Conservation (phyloP, 2,888 invertebrate genomes). For the Crocallis elinguaria region DNA sequence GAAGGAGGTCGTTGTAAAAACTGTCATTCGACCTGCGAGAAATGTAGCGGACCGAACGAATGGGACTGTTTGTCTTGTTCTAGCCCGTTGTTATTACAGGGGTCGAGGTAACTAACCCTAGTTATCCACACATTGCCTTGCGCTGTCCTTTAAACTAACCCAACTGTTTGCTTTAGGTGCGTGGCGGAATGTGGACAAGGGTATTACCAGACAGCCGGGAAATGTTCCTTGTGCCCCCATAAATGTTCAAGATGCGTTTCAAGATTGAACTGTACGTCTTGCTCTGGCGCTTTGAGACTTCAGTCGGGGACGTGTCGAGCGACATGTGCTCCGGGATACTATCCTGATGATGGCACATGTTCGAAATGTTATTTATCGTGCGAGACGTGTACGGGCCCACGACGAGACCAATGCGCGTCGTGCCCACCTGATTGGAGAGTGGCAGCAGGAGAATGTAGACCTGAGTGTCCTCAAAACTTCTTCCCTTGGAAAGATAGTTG, state of each 20-base stretch:
- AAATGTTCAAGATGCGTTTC: slow-evolving; percentile 92
- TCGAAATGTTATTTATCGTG: slow-evolving; percentile 93
- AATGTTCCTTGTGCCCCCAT: slow-evolving; percentile 91
- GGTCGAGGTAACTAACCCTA: slow-evolving; percentile 73
- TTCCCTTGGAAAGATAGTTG: slow-evolving; percentile 93
- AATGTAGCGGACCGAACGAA: slow-evolving; percentile 92
- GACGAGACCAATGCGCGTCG: slow-evolving; percentile 57
- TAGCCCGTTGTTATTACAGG: slow-evolving; percentile 89
- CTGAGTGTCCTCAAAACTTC: slow-evolving; percentile 93
- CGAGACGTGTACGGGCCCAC: slow-evolving; percentile 92
- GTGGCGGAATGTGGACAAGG: slow-evolving; percentile 92
- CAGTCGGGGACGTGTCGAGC: slow-evolving; percentile 93
- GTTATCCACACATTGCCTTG: slow-evolving; percentile 51
- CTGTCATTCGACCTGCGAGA: slow-evolving; percentile 93
- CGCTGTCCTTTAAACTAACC: slow-evolving; percentile 18
- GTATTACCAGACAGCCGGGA: slow-evolving; percentile 89
- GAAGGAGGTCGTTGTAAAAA: slow-evolving; percentile 90
- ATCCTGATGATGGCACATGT: slow-evolving; percentile 93
- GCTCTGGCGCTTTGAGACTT: slow-evolving; percentile 89
- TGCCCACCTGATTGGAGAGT: slow-evolving; percentile 93
- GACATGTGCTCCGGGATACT: slow-evolving; percentile 92
- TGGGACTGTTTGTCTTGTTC: slow-evolving; percentile 91
- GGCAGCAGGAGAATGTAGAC: slow-evolving; percentile 92
- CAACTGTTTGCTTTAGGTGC: slow-evolving; percentile 79
- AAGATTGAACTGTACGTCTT: slow-evolving; percentile 91